phyloP scores from a whole-genome alignment of 2,888 invertebrate species.

The Hyalella azteca region DNA sequence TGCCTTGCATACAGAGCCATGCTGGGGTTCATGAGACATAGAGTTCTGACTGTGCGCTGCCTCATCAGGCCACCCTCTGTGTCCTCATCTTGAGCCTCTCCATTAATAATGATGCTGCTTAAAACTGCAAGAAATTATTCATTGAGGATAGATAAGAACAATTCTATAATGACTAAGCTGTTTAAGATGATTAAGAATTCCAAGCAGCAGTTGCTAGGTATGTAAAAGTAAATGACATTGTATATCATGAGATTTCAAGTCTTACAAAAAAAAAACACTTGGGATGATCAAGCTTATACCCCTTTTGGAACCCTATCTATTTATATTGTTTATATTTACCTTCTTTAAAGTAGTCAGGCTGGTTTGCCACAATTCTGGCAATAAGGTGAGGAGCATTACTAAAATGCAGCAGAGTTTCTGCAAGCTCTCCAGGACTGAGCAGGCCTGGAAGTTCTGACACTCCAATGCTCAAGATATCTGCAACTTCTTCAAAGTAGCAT shows the following conservation, averaged over 20 bases:
- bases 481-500: constrained; percentile 92
- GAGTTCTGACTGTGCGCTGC: constrained; percentile 75
- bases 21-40: constrained; percentile 88
- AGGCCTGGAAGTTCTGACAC: constrained; percentile 89
- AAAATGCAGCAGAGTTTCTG: constrained; percentile 86
- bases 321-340: too few relatives aligned
- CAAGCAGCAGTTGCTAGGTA: too few relatives aligned
- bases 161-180: too few relatives aligned
- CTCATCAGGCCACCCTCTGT: constrained; percentile 78
- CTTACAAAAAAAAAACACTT: too few relatives aligned
- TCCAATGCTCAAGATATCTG: constrained; percentile 92
- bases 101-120: constrained; percentile 81
- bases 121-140: constrained; percentile 74
- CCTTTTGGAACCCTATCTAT: too few relatives aligned
- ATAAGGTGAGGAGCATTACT: constrained; percentile 88
- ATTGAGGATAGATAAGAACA: too few relatives aligned
- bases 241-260: too few relatives aligned
- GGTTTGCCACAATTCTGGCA: constrained; percentile 90
- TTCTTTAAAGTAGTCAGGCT: constrained; percentile 91
- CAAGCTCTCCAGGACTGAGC: constrained; percentile 66
- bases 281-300: too few relatives aligned
- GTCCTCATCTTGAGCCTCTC: constrained; percentile 88
- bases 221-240: too few relatives aligned
- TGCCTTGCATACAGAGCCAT: constrained; percentile 83
- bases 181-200: too few relatives aligned